phyloP scores from a whole-genome alignment of 53 echinoderm and acorn worm species.

The Luidia sarsii region DNA sequence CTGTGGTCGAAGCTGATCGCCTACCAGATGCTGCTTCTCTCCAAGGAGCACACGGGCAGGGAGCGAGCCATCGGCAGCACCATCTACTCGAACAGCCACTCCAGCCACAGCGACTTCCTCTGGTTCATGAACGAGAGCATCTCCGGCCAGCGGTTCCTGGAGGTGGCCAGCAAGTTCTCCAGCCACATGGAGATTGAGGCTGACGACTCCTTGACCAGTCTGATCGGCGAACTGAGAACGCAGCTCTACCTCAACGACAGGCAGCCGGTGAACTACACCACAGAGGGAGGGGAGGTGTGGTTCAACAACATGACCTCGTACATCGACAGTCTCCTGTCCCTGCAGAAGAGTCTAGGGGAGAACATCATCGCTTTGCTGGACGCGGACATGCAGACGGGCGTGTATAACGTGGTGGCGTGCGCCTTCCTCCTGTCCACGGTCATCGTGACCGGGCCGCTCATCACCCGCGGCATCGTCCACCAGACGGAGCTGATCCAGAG shows the following conservation, averaged over 20 bases:
- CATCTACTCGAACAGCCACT: not conserved
- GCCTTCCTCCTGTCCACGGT: not conserved
- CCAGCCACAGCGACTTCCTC: slow-evolving; percentile 1
- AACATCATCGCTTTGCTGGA: not conserved
- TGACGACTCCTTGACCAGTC: not conserved
- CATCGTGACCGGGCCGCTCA: slow-evolving; percentile 2
- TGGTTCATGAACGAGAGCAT: slow-evolving; percentile 29
- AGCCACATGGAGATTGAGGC: not conserved
- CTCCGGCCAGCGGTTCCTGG: not conserved
- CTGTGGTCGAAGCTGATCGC: slow-evolving; percentile 31
- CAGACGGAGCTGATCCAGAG: slow-evolving; percentile 22
- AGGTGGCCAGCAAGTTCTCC: slow-evolving; percentile 10
- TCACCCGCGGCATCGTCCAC: slow-evolving; percentile 15
- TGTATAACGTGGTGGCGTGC: not conserved
- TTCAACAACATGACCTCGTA: slow-evolving; percentile 65
- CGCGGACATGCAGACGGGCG: not conserved
- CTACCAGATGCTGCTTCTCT: slow-evolving; percentile 18
- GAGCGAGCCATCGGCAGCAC: slow-evolving; percentile 37
- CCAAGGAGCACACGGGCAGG: slow-evolving; percentile 44
- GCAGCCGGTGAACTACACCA: not conserved
- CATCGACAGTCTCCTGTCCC: slow-evolving; percentile 61
- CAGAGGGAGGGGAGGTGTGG: slow-evolving; percentile 41
- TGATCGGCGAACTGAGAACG: not conserved
- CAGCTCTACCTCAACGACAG: slow-evolving; percentile 20
- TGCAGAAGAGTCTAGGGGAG: slow-evolving; percentile 34